Percentiles rank a stretch among this genome's conserved stretches.
phyloP scores from a whole-genome alignment of 2,797 vertebrate genomes.

The Podargus strigoides region DNA sequence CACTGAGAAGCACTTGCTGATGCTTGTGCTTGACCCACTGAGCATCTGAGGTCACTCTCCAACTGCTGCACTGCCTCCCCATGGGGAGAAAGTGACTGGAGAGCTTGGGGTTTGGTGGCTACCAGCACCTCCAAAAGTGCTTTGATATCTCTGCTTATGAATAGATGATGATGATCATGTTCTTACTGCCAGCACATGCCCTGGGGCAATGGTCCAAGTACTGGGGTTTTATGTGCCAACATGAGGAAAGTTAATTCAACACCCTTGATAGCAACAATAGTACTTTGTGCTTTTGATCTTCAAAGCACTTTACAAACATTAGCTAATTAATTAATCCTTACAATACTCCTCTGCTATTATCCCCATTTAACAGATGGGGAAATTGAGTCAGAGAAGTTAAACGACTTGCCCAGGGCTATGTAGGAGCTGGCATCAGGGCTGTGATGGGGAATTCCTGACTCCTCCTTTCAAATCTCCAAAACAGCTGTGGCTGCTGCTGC shows the following conservation, averaged over 20 bases:
- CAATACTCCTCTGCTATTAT: constrained; percentile 50
- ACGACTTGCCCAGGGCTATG: constrained; percentile 42
- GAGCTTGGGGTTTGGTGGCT: neutral
- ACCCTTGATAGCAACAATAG: constrained; percentile 56
- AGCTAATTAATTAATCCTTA: constrained; percentile 67
- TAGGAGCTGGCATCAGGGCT: constrained; percentile 2
- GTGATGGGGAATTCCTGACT: constrained; percentile 55
- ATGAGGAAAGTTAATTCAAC: constrained; percentile 59
- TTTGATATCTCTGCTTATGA: neutral
- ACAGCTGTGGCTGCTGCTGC: constrained; percentile 10
- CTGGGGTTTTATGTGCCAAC: constrained; percentile 43
- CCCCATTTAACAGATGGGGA: constrained; percentile 60
- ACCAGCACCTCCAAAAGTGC: neutral
- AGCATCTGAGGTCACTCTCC: neutral
- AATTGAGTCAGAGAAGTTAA: constrained; percentile 63
- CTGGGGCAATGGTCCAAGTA: constrained; percentile 18
- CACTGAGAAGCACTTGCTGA: neutral
- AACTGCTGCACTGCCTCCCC: neutral
- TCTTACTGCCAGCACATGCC: constrained; percentile 24
- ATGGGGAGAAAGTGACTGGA: neutral
- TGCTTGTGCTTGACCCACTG: neutral
- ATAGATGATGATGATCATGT: neutral
- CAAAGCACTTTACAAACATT: constrained; percentile 62
- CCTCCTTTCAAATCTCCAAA: constrained; percentile 19
- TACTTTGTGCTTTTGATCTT: constrained; percentile 57